These are phyloP conservation scores for Upupa epops DNA, from an alignment of 2,113 vertebrate genomes.

Conservation along the genomic window DNA sequence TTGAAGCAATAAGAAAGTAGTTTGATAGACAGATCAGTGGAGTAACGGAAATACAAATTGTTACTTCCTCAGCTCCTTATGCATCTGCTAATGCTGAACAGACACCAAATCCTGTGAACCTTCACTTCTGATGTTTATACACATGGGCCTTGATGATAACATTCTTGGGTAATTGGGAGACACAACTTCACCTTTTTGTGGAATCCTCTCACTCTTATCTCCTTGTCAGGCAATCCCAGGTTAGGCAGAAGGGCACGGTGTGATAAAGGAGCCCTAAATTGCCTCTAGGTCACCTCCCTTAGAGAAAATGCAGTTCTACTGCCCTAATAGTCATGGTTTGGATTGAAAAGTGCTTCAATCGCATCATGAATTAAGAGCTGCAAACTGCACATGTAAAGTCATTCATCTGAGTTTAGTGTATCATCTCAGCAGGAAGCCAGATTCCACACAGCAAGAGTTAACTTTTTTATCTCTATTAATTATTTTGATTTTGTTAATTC, in stretches of 20 bases:
- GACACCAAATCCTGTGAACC: background rate
- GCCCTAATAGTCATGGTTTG: background rate
- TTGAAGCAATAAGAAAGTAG: background rate
- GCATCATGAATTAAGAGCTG: background rate
- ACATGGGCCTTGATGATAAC: background rate
- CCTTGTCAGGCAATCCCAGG: background rate
- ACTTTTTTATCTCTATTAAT: background rate
- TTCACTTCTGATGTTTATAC: background rate
- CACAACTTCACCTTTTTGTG: background rate
- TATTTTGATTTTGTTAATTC: background rate
- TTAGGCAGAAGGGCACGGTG: background rate
- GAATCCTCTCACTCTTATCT: background rate
- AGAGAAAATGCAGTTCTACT: background rate
- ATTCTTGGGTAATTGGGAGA: background rate
- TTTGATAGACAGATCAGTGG: background rate
- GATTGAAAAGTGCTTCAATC: background rate
- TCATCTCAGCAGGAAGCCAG: background rate
- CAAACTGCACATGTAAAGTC: background rate
- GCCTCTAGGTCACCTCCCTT: accelerated
- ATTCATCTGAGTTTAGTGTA: background rate
- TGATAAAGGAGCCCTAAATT: background rate
- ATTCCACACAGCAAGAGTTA: background rate
- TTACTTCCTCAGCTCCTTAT: background rate
- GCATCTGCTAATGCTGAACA: background rate
- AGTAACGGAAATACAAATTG: background rate